phyloP scores from a whole-genome alignment of 2,888 invertebrate genomes.

The Hemicrepidius hirtus region DNA sequence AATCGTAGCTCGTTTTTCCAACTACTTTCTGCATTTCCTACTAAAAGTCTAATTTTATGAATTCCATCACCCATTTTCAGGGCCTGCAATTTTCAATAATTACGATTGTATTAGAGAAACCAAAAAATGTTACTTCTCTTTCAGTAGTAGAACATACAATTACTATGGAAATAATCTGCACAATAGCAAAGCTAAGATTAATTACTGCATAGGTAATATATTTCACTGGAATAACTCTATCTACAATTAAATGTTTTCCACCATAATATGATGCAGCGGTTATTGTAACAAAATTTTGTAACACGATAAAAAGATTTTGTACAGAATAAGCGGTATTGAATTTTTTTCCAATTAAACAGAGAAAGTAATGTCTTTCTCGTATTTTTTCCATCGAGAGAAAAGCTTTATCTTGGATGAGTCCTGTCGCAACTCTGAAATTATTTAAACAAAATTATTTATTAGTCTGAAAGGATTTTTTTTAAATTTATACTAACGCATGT shows the following conservation, averaged over 20 bases:
- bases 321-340: constrained; percentile 25
- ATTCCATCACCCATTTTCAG: constrained; percentile 4
- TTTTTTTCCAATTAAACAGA: constrained; percentile 25
- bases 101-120: background rate
- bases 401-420: constrained; percentile 12
- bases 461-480: background rate
- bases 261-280: constrained; percentile 24
- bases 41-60: constrained; percentile 1
- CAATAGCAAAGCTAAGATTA: background rate
- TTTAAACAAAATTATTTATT: background rate
- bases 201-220: constrained; percentile 13
- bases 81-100: constrained; percentile 5
- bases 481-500: constrained; percentile 3
- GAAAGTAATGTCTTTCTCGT: constrained; percentile 17
- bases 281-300: constrained; percentile 28
- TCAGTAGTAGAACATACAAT: constrained; percentile 24
- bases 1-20: background rate
- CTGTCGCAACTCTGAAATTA: background rate
- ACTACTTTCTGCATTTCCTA: background rate
- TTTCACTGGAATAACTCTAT: background rate
- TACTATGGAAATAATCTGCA: constrained; percentile 18
- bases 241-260: constrained; percentile 23
- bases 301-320: constrained; percentile 30
- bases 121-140: constrained; percentile 20
- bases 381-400: constrained; percentile 16